Base-by-base conservation (phyloP, 2,113 vertebrate species). In the Macquaria australasica region DNA sequence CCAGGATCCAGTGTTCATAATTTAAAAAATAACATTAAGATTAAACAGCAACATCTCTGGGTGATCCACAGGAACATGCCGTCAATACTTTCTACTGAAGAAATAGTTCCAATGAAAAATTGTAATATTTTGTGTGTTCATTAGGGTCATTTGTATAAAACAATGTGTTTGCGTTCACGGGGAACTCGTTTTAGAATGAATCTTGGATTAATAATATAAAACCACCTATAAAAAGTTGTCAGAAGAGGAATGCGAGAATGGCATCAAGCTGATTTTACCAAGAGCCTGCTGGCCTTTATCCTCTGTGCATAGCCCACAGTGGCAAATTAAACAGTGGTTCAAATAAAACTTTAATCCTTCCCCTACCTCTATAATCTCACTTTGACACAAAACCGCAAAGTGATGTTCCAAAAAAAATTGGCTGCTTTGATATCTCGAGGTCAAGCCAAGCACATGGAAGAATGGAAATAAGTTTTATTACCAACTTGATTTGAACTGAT, bases 331-430 rank as follows among this genome's bases (percentile, higher is more conserved):
- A 83, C 75, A 66, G 18, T 25, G 10, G 48, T 69, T 71, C 31
- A 67, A 77, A 84, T 84, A 41, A 74, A 43, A 18, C 73, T 60
- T 77, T 87, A 90, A 92, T 86, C 87, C 87, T 41, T 39, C 48
- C 66, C 18, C 56, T 68, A 58, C 77, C 56, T 79, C 64, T 79
- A 39, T 74, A 82, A 82, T 88, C 88, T 86, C 79, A 73, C 62
- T 69, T 23, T 56, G 51, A 79, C 59, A 71, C 77, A 83, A 39
- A 80, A 53, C 81, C 56, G 1, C 56, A 66, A 43, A 43, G 37
- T 9, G 28, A 59, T 23, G 58, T 70, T 71, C 43, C 37, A 9
- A 20, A 41, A 25, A 39, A 39, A 66, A 59, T 10, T 8, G 7
- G 16, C 55, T 25, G 41, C 50, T 87, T 28, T 43, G 43, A 82